These are phyloP conservation scores for Potamarius usumacintae DNA, from an alignment of 2,113 vertebrate genomes.

Conservation along the genomic window DNA sequence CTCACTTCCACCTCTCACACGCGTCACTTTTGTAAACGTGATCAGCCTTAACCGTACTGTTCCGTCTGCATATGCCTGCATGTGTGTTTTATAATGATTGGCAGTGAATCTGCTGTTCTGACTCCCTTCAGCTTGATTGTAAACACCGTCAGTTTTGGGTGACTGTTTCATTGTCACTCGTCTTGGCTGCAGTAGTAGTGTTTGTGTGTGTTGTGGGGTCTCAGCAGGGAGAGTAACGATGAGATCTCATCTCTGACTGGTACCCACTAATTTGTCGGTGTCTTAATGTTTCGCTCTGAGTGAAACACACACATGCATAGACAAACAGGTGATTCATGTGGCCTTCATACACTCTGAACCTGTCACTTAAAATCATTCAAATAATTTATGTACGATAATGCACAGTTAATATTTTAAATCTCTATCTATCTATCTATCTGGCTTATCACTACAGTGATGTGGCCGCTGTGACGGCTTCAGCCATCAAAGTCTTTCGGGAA, in stretches of 20 bases:
- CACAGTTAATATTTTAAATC: neutral
- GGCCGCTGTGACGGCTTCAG: no score
- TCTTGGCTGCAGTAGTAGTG: constrained; percentile 3
- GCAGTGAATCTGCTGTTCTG: neutral
- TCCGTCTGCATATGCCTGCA: neutral
- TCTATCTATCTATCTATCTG: no score
- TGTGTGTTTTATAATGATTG: neutral
- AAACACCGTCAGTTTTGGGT: neutral
- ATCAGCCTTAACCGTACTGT: neutral
- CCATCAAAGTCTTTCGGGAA: no score
- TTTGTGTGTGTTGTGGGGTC: constrained; percentile 25
- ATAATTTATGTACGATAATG: neutral
- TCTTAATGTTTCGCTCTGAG: constrained; percentile 15
- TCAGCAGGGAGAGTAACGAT: constrained; percentile 41
- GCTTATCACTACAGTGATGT: no score
- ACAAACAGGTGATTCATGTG: neutral
- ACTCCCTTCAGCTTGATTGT: neutral
- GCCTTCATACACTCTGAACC: neutral
- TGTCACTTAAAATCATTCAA: neutral
- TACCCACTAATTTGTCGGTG: constrained; percentile 53
- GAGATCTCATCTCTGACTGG: constrained; percentile 55
- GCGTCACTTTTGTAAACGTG: neutral
- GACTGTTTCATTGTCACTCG: neutral
- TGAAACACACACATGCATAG: neutral
- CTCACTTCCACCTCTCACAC: neutral